Percentiles rank a stretch among this genome's conserved stretches.
Conservation (phyloP, 2,888 invertebrate genomes). For the Nowickia ferox region DNA sequence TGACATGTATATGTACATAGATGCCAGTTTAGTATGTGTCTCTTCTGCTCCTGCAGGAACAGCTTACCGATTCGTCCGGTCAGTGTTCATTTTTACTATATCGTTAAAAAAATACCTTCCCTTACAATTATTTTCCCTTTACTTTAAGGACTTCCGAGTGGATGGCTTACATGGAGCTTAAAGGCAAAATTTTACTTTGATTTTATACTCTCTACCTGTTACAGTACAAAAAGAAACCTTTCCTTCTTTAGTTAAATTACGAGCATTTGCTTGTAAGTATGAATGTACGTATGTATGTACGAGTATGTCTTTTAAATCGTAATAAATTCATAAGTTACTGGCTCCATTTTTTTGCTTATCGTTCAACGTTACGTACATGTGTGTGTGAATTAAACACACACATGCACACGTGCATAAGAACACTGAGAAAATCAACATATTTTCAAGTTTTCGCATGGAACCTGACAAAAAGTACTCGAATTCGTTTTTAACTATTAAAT, state of each 20-base stretch:
- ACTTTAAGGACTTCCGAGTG: constrained; percentile 65
- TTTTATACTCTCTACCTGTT: constrained; percentile 16
- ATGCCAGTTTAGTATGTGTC: neutral
- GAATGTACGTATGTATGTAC: neutral
- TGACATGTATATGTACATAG: neutral
- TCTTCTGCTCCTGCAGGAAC: neutral
- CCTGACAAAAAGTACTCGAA: neutral
- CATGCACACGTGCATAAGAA: neutral
- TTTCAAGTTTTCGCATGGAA: neutral
- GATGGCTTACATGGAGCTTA: constrained; percentile 49
- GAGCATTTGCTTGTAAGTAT: neutral
- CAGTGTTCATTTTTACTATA: constrained; percentile 32
- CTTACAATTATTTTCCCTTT: constrained; percentile 8
- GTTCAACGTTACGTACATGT: constrained; percentile 11
- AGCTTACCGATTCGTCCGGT: constrained; percentile 27
- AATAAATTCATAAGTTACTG: neutral
- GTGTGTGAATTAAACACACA: neutral
- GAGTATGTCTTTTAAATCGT: too few species aligned
- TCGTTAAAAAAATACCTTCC: neutral
- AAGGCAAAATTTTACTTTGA: constrained; percentile 52
- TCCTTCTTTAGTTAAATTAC: neutral
- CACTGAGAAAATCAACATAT: constrained; percentile 1
- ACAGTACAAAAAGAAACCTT: neutral
- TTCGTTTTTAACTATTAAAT: constrained; percentile 8
- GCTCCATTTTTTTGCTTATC: neutral